Percentiles rank a stretch among this genome's conserved stretches.
Evolutionary conservation across 2,113 vertebrate genomes (phyloP).

Genomic region (Ceyx margarethae): DNA sequence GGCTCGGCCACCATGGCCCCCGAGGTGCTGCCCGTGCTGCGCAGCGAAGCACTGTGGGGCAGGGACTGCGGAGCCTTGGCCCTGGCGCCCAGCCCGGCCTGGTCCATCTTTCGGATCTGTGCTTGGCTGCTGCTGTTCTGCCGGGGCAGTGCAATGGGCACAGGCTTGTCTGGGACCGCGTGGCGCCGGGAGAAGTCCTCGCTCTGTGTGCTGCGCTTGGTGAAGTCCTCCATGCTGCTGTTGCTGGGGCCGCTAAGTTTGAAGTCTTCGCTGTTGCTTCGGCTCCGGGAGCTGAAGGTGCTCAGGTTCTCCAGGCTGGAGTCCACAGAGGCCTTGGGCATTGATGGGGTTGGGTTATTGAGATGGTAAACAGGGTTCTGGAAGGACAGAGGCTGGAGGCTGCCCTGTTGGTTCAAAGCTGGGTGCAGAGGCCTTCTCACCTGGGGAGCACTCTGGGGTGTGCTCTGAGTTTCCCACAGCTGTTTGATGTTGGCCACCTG

Average conservation of each 20-base stretch:
- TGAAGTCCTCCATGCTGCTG: slow-evolving; percentile 87
- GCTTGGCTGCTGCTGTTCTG: slow-evolving; percentile 87
- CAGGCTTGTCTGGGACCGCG: slow-evolving; percentile 64
- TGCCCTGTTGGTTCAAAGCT: slow-evolving; percentile 84
- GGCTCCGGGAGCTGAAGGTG: slow-evolving; percentile 88
- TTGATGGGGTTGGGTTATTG: slow-evolving; percentile 75
- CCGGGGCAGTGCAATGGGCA: slow-evolving; percentile 81
- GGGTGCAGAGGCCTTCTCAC: slow-evolving; percentile 85
- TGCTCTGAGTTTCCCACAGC: slow-evolving; percentile 77
- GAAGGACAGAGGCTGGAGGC: slow-evolving; percentile 90
- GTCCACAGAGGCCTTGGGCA: slow-evolving; percentile 79
- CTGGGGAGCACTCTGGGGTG: slow-evolving; percentile 92
- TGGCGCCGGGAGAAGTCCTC: slow-evolving; percentile 78
- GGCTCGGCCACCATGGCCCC: slow-evolving; percentile 71
- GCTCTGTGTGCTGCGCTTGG: slow-evolving; percentile 80
- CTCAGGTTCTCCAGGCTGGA: slow-evolving; percentile 95
- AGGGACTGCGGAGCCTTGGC: slow-evolving; percentile 76
- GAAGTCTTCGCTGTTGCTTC: slow-evolving; percentile 86
- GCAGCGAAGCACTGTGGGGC: slow-evolving; percentile 81
- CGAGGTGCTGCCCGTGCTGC: slow-evolving; percentile 83
- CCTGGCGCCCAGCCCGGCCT: slow-evolving; percentile 76
- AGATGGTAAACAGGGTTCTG: slow-evolving; percentile 97
- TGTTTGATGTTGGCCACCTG: slow-evolving; percentile 77
- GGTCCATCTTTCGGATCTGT: slow-evolving; percentile 86
- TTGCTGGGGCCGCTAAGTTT: slow-evolving; percentile 82